Evolutionary conservation across 2,797 vertebrate genomes (phyloP).

Genomic region (Okamejei kenojei): DNA sequence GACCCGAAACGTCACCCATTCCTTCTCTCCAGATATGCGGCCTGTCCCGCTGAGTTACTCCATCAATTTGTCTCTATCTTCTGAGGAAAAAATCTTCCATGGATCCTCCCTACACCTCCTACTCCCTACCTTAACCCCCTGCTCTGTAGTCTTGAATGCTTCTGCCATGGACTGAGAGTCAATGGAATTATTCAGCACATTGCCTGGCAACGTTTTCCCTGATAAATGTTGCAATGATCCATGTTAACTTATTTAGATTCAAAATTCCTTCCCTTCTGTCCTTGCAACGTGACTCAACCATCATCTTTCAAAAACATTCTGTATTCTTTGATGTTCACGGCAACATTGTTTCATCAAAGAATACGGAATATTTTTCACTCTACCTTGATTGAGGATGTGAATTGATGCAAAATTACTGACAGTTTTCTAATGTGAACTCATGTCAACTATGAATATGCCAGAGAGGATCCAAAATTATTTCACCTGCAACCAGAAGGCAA

Average conservation of each 20-base stretch:
- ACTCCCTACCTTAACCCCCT: too few species aligned
- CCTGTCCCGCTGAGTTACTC: too few species aligned
- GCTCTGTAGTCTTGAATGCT: too few species aligned
- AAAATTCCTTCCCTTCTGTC: not conserved
- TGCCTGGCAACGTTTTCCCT: not conserved
- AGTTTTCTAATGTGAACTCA: not conserved
- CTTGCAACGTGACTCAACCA: not conserved
- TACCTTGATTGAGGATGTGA: not conserved
- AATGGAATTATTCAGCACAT: too few species aligned
- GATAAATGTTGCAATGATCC: not conserved
- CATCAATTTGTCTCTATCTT: too few species aligned
- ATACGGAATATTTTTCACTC: too few species aligned
- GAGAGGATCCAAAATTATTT: not conserved
- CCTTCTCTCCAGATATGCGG: too few species aligned
- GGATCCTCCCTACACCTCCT: too few species aligned
- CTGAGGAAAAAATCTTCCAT: too few species aligned
- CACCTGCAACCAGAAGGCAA: not conserved
- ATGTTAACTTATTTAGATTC: not conserved
- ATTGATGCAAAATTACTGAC: not conserved
- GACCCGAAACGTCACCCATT: too few species aligned
- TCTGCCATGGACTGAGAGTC: too few species aligned
- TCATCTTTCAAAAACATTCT: not conserved
- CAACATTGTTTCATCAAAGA: not conserved
- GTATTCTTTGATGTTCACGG: not conserved
- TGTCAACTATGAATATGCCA: not conserved